Evolutionary conservation across 2,797 vertebrate genomes (phyloP), one percentile per base, ranked within the genome.

Genomic region (Choloepus didactylus): DNA sequence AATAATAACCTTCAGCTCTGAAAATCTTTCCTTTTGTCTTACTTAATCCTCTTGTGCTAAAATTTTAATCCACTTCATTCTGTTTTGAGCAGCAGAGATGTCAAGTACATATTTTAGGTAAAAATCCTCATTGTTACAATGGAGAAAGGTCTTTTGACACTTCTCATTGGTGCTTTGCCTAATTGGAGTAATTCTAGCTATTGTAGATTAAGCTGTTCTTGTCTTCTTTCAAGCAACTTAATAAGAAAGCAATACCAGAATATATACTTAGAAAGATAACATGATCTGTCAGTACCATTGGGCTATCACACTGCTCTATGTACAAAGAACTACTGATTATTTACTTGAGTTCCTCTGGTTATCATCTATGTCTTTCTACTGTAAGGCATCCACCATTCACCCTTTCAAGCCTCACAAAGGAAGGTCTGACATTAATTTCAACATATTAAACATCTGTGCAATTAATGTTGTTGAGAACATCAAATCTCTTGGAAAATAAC

Each of bases 401-500:
- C 59, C 19, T 7, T 88, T 69, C 95, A 87, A 29, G 64, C 92
- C 94, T 94, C 96, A 97, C 95, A 95, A 98, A 97, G 93, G 88
- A 92, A 97, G 91, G 77, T 81, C 94, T 96, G 95, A 97, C 86
- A 94, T 97, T 98, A 97, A 98, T 97, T 97, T 97, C 95, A 97
- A 95, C 89, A 95, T 96, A 90, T 91, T 97, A 97, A 88, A 84
- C 93, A 75, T 92, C 49, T 38, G 31, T 92, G 51, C 76, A 97
- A 89, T 88, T 96, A 96, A 92, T 94, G 87, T 75, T 97, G 95
- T 96, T 98, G 95, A 97, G 94, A 95, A 97, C 90, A 97, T 73
- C 93, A 97, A 97, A 96, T 97, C 66, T 66, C 91, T 97, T 92
- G 95, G 98, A 97, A 98, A 98, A 98, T 9, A 97, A 96, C 92